Evolutionary conservation across 2,113 vertebrate species (phyloP).

Genomic region (Sinosuthora webbiana): DNA sequence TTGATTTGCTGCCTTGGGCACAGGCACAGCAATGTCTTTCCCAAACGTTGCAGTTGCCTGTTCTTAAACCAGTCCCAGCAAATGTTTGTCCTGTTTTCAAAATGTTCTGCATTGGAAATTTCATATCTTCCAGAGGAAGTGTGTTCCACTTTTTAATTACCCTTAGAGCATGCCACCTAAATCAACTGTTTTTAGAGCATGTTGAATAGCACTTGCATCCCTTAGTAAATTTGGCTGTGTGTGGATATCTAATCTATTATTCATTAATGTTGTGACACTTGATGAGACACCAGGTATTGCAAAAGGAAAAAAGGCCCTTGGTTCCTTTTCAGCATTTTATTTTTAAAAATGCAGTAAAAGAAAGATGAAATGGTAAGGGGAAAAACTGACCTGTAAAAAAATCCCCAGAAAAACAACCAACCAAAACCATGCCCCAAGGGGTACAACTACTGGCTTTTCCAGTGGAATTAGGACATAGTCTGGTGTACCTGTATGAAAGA

Average conservation of each 20-base stretch:
- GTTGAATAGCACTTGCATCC: neutral
- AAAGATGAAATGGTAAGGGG: neutral
- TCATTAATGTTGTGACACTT: neutral
- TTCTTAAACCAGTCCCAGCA: neutral
- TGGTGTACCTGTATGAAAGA: neutral
- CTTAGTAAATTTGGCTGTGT: neutral
- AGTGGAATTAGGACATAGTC: neutral
- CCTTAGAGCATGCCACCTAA: neutral
- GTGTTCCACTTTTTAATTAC: neutral
- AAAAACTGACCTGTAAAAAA: neutral
- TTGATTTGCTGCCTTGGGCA: neutral
- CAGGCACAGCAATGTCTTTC: neutral
- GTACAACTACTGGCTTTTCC: neutral
- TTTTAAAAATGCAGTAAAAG: neutral
- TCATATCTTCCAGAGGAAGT: neutral
- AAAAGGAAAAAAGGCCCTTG: neutral
- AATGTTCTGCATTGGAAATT: neutral
- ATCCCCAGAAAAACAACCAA: neutral
- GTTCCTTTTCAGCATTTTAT: neutral
- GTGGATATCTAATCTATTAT: neutral
- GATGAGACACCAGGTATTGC: neutral
- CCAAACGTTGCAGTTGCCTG: neutral
- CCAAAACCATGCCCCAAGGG: fast-evolving
- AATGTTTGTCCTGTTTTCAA: neutral
- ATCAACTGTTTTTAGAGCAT: neutral